A percentile compares a stretch with the other conserved stretches of the same genome.
Evolutionary conservation across 2,797 vertebrate species (phyloP).

Genomic region (Sebastes diploproa): DNA sequence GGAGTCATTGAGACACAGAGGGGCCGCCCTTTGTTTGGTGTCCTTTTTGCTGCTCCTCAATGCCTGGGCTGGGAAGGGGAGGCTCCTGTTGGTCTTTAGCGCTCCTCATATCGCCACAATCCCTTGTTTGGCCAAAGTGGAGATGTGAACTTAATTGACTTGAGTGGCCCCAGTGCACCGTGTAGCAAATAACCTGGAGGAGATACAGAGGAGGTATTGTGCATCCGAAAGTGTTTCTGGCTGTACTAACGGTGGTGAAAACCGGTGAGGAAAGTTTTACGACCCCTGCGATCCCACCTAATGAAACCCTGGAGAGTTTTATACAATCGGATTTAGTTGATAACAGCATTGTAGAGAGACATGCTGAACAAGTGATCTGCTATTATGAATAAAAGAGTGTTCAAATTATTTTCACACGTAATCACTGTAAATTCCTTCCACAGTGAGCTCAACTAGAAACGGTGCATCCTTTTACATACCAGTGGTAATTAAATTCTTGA

Average conservation of each 20-base stretch:
- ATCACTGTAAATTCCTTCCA: neutral
- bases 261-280: constrained; percentile 50
- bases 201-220: constrained; percentile 78
- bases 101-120: constrained; percentile 85
- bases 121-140: constrained; percentile 95
- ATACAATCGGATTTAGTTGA: constrained; percentile 36
- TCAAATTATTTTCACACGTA: neutral
- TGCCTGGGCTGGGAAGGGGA: constrained; percentile 91
- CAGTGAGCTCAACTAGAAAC: neutral
- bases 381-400: neutral
- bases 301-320: constrained; percentile 66
- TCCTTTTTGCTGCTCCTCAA: constrained; percentile 94
- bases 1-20: constrained; percentile 92
- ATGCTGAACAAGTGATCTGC: neutral
- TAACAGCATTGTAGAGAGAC: neutral
- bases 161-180: constrained; percentile 79
- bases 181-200: constrained; percentile 74
- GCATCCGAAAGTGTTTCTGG: constrained; percentile 57
- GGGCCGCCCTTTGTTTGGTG: constrained; percentile 91
- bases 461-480: neutral
- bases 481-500: constrained; percentile 14
- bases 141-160: constrained; percentile 99
- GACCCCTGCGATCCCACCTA: constrained; percentile 28
- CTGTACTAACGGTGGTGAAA: constrained; percentile 59
- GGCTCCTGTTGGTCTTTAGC: constrained; percentile 94